Percentiles rank a stretch among this genome's conserved stretches.
Evolutionary conservation across 2,797 vertebrate genomes (phyloP).

Genomic region (Bothrops alternatus): DNA sequence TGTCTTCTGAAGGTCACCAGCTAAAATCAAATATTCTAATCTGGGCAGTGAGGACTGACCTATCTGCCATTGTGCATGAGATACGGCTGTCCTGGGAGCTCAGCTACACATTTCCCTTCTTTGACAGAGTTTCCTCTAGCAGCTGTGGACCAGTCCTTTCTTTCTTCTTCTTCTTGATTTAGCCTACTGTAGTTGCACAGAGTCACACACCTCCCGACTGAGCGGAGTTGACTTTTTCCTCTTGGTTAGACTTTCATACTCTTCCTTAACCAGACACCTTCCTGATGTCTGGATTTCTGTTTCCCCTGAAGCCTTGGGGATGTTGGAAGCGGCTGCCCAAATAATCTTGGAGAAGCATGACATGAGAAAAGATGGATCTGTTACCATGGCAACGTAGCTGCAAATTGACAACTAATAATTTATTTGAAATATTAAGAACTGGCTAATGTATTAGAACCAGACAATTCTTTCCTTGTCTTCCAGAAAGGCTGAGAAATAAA

Average conservation of each 20-base stretch:
- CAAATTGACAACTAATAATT: not conserved
- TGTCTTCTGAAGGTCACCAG: not conserved
- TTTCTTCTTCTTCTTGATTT: not conserved
- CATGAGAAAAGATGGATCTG: not conserved
- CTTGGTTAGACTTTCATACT: not conserved
- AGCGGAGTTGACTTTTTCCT: not conserved
- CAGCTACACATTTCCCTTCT: not conserved
- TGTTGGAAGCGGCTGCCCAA: not conserved
- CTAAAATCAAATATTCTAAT: not conserved
- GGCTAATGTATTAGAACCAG: constrained; percentile 21
- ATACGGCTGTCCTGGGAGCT: not conserved
- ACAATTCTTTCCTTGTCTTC: not conserved
- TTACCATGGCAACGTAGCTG: not conserved
- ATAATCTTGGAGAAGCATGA: not conserved
- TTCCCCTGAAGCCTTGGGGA: not conserved
- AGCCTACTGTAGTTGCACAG: not conserved
- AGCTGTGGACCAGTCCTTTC: not conserved
- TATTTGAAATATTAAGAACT: constrained; percentile 19
- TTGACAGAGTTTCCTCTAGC: not conserved
- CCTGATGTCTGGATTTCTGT: not conserved
- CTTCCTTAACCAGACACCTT: not conserved
- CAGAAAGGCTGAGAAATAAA: not conserved
- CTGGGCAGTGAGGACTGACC: not conserved
- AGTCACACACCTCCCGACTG: constrained; percentile 9
- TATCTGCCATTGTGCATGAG: not conserved